Evolutionary conservation across 2,888 invertebrate genomes (phyloP).

Genomic region (Labia minor): DNA sequence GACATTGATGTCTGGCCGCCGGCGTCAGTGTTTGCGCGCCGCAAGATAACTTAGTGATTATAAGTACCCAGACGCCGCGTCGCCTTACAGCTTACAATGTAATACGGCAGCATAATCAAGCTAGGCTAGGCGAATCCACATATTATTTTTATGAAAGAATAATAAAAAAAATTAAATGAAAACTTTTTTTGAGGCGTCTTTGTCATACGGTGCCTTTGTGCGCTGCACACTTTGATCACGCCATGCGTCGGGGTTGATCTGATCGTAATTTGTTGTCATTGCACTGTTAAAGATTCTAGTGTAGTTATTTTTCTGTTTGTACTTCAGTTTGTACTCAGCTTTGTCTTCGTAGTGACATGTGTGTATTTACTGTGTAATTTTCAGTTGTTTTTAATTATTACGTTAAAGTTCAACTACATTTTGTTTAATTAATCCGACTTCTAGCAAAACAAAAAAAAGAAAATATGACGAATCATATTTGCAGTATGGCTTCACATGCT

Average conservation of each 20-base stretch:
- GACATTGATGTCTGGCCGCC: too few relatives aligned
- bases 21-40: too few relatives aligned
- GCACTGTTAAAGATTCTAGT: conserved; percentile 13
- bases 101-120: too few relatives aligned
- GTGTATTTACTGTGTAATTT: conserved; percentile 23
- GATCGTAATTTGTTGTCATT: background rate
- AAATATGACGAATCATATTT: too few relatives aligned
- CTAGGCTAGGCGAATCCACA: too few relatives aligned
- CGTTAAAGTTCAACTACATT: conserved; percentile 22
- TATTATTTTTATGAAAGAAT: too few relatives aligned
- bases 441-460: too few relatives aligned
- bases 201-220: background rate
- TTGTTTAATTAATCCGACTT: conserved; percentile 23
- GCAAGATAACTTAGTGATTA: too few relatives aligned
- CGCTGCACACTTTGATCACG: background rate
- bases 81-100: too few relatives aligned
- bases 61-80: too few relatives aligned
- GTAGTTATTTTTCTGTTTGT: conserved; percentile 23
- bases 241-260: background rate
- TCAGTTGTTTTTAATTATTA: conserved; percentile 23
- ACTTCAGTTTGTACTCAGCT: conserved; percentile 21
- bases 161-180: too few relatives aligned
- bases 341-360: conserved; percentile 23
- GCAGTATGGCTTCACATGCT: too few relatives aligned
- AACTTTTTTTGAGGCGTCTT: background rate